Evolutionary conservation across 2,888 invertebrate genomes (phyloP), one percentile per base, ranked within the genome.

Genomic region (Pammene aurita): DNA sequence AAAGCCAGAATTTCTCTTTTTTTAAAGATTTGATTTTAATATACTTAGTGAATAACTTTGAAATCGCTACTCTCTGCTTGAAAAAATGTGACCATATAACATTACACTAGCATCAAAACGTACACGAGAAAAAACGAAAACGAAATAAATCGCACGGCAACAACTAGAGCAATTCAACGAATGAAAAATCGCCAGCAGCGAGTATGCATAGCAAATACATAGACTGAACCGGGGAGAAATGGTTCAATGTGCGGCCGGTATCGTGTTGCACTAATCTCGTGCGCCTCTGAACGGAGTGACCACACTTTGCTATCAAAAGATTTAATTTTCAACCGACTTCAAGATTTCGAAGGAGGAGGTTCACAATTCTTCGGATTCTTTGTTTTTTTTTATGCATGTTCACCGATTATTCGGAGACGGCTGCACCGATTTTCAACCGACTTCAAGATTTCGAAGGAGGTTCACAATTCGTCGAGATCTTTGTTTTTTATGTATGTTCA

Each of bases 211-310:
- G 62, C 62, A 62, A 67, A n/a, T n/a, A n/a, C n/a, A 67, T 67
- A 62, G 48, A 61, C 48, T 55, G 41, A 66, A 61, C 42, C n/a
- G 52, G 13, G 16, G n/a, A 48, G 60, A 60, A 72, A 70, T 70
- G 56, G 63, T 50, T 70, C 70, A 67, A 67, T 71, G 67, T 55
- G 67, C 57, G 60, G 70, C 48, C 67, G 55, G 55, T 67, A 66
- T 70, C 71, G 57, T 58, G 71, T 72, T 71, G 63, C 63, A 70
- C 71, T 75, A 72, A 76, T 77, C 72, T 73, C 67, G 58, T 57
- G 62, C 61, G 26, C 62, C 55, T 14, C 60, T 7, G 50, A 7
- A 16, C 56, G 58, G 54, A 14, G 34, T 48, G 66, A 14, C 50
- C 55, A 26, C 65, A 67, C 42, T 67, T 4, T 18, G 18, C 50